A percentile compares a stretch with the other conserved stretches of the same genome.
Conservation (phyloP, 2,888 invertebrate species). For the Neria commutata region DNA sequence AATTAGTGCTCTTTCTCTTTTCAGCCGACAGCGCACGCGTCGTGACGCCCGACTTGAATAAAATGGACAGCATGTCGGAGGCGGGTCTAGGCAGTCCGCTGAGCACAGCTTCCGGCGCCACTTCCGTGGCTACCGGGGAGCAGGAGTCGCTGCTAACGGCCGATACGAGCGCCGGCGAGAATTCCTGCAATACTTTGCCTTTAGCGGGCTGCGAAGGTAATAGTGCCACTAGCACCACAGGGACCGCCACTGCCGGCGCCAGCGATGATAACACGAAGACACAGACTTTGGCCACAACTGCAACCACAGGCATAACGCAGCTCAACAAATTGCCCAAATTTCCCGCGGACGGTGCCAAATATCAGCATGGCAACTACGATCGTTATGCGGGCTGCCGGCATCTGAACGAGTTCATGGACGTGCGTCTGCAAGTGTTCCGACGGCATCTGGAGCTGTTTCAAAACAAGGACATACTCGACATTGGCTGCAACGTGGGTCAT, state of each 20-base stretch:
- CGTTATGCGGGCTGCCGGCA: conserved; percentile 96
- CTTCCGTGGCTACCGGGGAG: conserved; percentile 45
- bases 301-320: conserved; percentile 19
- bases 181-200: too few relatives aligned
- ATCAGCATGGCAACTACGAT: conserved; percentile 96
- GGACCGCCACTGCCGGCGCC: not conserved
- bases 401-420: conserved; percentile 79
- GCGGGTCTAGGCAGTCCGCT: conserved; percentile 43
- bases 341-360: conserved; percentile 77
- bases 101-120: conserved; percentile 47
- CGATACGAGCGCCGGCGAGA: conserved; percentile 28
- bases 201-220: conserved; percentile 5
- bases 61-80: conserved; percentile 36
- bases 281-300: not conserved
- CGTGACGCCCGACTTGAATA: conserved; percentile 50
- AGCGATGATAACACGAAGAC: not conserved
- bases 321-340: conserved; percentile 63
- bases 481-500: conserved; percentile 98
- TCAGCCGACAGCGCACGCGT: conserved; percentile 51
- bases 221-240: not conserved
- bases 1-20: not conserved
- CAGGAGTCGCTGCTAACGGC: conserved; percentile 38
- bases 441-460: conserved; percentile 82
- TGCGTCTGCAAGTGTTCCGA: conserved; percentile 80
- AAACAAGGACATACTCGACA: conserved; percentile 90